Base-by-base conservation (phyloP, 2,888 invertebrate genomes). In the Morpho helenor region DNA sequence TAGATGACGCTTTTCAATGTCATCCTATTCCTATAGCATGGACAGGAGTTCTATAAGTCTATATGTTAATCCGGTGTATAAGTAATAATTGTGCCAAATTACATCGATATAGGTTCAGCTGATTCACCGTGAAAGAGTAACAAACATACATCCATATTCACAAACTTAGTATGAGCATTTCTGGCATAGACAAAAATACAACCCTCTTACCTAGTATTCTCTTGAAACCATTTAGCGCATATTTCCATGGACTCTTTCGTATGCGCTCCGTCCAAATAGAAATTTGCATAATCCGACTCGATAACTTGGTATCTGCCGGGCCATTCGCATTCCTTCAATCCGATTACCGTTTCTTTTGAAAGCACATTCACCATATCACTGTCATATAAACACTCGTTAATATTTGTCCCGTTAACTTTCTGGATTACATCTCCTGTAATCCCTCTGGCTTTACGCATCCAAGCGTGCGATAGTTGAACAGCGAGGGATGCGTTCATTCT, bases 221-320 rank as follows among this genome's bases (percentile, higher is more conserved):
- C 83, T 10, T 74, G 72, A 73, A 95, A 99, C 99, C 98, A 99
- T 7, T 93, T 84, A 0, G 92, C 87, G 77, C 98, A 98, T 48
- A 95, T 93, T 66, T 93, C 85, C 72, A 98, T 94, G 71, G 98
- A 99, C 76, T 98, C 97, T 4, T 92, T 79, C 0, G 99, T 99
- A 76, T 99, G 99, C 0, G 99, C 99, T 0, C 99, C 99, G 82
- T 99, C 99, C 43, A 99, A 82, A 72, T 93, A 95, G 73, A 95
- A 94, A 69, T 89, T 95, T 81, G 90, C 87, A 63, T 91, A 91
- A 3, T 82, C 78, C n/a, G 80, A 77, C 0, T 84, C 71, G 48
- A 94, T 81, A 6, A 94, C 82, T 75, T 98, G 97, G 74, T 94
- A 96, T 67, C 98, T 85, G 0, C 98, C 98, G 0, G 96, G 95